phyloP scores from a whole-genome alignment of 2,888 invertebrate genomes.

The Eulithis prunata region DNA sequence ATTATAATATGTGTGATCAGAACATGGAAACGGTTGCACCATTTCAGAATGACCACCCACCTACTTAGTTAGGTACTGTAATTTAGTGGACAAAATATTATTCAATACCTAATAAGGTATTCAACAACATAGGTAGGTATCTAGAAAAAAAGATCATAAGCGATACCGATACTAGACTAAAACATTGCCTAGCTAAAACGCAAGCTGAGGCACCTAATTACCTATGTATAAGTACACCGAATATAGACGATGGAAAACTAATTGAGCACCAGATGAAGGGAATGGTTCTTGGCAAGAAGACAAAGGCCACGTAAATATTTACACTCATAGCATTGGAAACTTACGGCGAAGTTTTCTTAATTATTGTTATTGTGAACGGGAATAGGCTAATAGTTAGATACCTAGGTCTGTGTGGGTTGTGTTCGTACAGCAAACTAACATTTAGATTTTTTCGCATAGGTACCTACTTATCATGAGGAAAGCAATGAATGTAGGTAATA shows the following conservation, averaged over 20 bases:
- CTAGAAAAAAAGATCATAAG: too few relatives aligned
- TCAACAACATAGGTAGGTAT: too few relatives aligned
- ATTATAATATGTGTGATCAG: too few relatives aligned
- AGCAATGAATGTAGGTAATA: slow-evolving; percentile 22
- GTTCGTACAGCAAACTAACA: neutral
- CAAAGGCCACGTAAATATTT: slow-evolving; percentile 59
- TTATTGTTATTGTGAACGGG: neutral
- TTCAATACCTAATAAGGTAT: too few relatives aligned
- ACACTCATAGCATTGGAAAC: slow-evolving; percentile 1
- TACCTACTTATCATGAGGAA: neutral
- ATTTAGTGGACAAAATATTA: too few relatives aligned
- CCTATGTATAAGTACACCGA: slow-evolving; percentile 39
- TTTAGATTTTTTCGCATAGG: neutral
- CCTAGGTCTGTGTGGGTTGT: neutral
- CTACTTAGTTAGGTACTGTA: too few relatives aligned
- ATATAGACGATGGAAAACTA: slow-evolving; percentile 58
- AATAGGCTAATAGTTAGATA: neutral
- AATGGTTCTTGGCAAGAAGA: slow-evolving; percentile 62
- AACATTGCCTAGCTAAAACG: slow-evolving; percentile 5
- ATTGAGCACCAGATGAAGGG: slow-evolving; percentile 61
- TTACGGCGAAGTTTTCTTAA: neutral
- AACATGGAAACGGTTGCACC: too few relatives aligned
- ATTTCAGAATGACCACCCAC: too few relatives aligned
- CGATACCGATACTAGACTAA: neutral
- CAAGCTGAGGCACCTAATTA: slow-evolving; percentile 5